phyloP scores from a whole-genome alignment of 2,797 vertebrate species.

The Eulemur rubriventer region DNA sequence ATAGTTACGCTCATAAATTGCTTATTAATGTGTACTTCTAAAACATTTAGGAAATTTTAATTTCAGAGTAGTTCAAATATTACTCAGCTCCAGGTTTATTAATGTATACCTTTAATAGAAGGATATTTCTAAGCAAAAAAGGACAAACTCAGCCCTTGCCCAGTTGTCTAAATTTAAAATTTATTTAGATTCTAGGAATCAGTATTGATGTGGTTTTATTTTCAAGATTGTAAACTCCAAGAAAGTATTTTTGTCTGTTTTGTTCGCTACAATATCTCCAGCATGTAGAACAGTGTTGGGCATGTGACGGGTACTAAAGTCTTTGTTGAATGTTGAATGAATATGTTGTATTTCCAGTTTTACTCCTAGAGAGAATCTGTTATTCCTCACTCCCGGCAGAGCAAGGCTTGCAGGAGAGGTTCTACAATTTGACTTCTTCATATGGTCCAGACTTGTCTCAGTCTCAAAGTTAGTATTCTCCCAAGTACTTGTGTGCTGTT shows the following conservation, averaged over 20 bases:
- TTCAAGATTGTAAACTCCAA: not conserved
- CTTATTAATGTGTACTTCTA: not conserved
- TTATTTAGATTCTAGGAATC: conserved; percentile 22
- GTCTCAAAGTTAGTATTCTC: conserved; percentile 20
- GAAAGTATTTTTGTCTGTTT: not conserved
- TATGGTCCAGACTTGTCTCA: not conserved
- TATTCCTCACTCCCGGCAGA: not conserved
- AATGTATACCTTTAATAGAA: conserved; percentile 20
- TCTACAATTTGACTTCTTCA: not conserved
- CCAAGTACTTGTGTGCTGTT: not conserved
- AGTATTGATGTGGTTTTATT: not conserved
- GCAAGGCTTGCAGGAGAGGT: not conserved
- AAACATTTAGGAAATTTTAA: conserved; percentile 29
- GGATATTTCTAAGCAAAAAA: conserved; percentile 9
- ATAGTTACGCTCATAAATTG: not conserved
- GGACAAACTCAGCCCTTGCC: not conserved
- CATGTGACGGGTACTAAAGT: not conserved
- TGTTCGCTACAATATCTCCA: not conserved
- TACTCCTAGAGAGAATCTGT: not conserved
- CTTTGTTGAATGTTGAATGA: not conserved
- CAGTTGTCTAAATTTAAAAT: conserved; percentile 30
- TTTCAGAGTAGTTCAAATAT: conserved; percentile 14
- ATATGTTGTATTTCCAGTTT: not conserved
- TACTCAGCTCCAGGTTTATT: not conserved
- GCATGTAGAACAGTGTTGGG: not conserved